These are phyloP conservation scores for Pristionchus fissidentatus DNA, from an alignment of 2,888 invertebrate genomes.

Conservation along the genomic window DNA sequence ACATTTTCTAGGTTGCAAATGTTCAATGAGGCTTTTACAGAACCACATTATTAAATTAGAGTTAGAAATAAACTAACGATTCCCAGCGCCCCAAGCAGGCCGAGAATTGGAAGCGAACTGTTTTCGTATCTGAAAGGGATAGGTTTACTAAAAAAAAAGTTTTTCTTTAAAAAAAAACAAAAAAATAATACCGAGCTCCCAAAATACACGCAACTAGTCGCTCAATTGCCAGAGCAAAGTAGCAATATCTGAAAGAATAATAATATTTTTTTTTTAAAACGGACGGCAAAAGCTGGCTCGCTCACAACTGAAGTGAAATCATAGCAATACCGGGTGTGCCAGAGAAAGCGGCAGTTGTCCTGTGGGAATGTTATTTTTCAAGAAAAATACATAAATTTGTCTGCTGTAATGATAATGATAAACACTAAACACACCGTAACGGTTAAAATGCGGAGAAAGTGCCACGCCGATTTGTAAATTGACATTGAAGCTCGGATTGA, in stretches of 20 bases:
- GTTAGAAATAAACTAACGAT: background rate
- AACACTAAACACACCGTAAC: background rate
- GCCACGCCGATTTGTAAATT: background rate
- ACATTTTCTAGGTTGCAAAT: too few species aligned
- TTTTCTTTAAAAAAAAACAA: background rate
- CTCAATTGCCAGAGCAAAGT: slow-evolving; percentile 30
- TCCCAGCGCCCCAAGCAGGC: background rate
- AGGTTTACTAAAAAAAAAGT: background rate
- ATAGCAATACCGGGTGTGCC: background rate
- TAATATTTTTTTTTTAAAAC: background rate
- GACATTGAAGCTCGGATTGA: slow-evolving; percentile 1
- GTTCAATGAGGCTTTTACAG: too few species aligned
- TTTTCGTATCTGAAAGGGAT: slow-evolving; percentile 33
- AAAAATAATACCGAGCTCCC: background rate
- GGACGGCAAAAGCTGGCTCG: background rate
- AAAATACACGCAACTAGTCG: background rate
- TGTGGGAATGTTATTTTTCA: background rate
- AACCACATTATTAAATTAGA: too few species aligned
- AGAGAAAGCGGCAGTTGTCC: slow-evolving; percentile 27
- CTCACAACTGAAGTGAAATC: background rate
- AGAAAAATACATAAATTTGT: background rate
- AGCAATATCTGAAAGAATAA: slow-evolving; percentile 11
- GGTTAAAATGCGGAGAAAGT: background rate
- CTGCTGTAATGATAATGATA: background rate
- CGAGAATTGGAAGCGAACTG: background rate